Conservation (phyloP, 2,113 vertebrate species). For the Illadopsis cleaveri region DNA sequence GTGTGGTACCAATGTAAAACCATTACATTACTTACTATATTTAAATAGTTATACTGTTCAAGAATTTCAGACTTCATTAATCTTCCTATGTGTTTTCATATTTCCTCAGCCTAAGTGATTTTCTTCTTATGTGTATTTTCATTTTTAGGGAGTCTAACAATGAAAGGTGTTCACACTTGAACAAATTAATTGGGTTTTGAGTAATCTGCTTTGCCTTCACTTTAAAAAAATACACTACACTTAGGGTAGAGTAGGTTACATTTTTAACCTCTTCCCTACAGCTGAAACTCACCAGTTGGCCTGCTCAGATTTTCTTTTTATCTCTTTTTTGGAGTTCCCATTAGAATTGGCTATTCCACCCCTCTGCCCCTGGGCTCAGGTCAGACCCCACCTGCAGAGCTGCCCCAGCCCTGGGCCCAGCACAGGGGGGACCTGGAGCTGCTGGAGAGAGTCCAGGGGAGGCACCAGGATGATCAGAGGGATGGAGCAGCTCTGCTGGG, state of each 20-base stretch:
- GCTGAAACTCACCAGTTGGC: neutral
- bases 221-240: neutral
- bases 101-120: neutral
- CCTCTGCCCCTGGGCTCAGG: neutral
- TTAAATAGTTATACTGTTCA: neutral
- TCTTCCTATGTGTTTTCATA: neutral
- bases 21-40: neutral
- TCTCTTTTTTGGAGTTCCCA: neutral
- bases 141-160: neutral
- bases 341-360: neutral
- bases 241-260: neutral
- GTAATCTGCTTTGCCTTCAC: neutral
- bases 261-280: neutral
- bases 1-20: neutral
- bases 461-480: neutral
- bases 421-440: neutral
- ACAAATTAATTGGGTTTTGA: neutral
- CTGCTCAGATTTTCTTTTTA: neutral
- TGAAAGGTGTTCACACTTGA: neutral
- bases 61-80: neutral
- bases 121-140: neutral
- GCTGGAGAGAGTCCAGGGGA: neutral
- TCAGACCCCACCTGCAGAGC: neutral
- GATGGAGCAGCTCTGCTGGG: neutral
- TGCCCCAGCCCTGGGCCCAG: neutral